Conservation (phyloP, 1,140 invertebrate species). For the Rhagoletis pomonella region DNA sequence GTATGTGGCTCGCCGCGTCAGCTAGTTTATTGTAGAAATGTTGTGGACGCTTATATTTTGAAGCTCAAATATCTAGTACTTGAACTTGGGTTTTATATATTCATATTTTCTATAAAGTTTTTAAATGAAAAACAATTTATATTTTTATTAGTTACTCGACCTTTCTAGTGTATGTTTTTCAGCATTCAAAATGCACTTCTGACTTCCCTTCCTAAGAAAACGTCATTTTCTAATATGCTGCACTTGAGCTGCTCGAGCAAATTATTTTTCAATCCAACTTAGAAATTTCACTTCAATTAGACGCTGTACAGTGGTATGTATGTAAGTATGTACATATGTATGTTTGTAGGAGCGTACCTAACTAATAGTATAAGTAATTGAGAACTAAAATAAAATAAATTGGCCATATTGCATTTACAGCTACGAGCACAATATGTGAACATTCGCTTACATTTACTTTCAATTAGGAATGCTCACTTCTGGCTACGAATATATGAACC, state of each 20-base stretch:
- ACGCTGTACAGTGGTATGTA: not conserved
- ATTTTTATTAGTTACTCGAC: no score
- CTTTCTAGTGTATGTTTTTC: no score
- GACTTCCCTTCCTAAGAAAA: not conserved
- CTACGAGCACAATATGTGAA: not conserved
- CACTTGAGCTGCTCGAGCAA: not conserved
- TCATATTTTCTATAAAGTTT: no score
- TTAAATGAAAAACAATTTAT: no score
- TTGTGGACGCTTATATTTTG: no score
- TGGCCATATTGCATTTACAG: not conserved
- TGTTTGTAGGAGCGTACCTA: no score
- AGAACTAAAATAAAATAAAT: constrained; percentile 18
- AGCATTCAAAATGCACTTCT: not conserved
- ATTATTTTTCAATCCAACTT: not conserved
- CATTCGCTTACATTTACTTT: constrained; percentile 42
- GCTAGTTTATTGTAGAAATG: no score
- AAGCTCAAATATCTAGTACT: no score
- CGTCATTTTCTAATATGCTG: not conserved
- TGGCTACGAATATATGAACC: not conserved
- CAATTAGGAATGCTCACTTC: constrained; percentile 7
- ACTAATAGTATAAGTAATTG: not conserved
- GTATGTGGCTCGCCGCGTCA: no score
- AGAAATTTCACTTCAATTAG: not conserved
- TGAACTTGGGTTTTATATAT: no score
- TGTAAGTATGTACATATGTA: no score